Base-by-base conservation (phyloP, 2,888 invertebrate genomes). In the Aporophyla nigra region DNA sequence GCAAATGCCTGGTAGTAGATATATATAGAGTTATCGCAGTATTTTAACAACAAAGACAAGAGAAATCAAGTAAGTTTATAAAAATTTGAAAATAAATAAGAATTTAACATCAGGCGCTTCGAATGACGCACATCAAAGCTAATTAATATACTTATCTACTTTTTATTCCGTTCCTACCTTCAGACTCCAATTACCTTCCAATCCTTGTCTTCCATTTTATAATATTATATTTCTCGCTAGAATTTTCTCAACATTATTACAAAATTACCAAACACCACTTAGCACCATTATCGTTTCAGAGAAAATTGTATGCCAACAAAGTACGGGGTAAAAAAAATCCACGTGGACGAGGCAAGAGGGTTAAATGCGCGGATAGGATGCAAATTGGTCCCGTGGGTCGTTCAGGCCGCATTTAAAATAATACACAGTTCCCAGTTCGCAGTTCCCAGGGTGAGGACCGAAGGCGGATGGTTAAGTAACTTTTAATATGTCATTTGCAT, bases 401-500 rank as follows among this genome's bases (percentile, higher is more conserved):
- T 74, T 70, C 85, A 75, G 82, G 74, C 86, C 85, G 76, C 83
- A 80, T 88, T 89, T 89, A 87, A 88, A 88, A 90, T 86, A 88
- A 88, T 88, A 88, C 82, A 81, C 74, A 67, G 56, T 78, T 63
- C 61, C 74, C 78, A 71, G 59, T 73, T 59, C 56, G 54, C 71
- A 61, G 77, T 79, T 78, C 71, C 76, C 69, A 33, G 59, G 78
- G 70, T 78, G 56, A 58, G 56, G 76, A 53, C 69, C 51, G 43
- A 68, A 75, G 80, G 58, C 65, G 59, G 67, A 71, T 33, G 80
- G 59, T 74, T 79, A 78, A 79, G 75, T 76, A 75, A 82, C 74
- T 86, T 84, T 80, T 77, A 78, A 84, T 78, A 70, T 74, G 70
- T 80, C 72, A 79, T 87, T 87, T 87, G 54, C 75, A 86, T 78